These are phyloP conservation scores for Atrina japonica DNA, from an alignment of 2,888 invertebrate genomes.

Conservation along the genomic window DNA sequence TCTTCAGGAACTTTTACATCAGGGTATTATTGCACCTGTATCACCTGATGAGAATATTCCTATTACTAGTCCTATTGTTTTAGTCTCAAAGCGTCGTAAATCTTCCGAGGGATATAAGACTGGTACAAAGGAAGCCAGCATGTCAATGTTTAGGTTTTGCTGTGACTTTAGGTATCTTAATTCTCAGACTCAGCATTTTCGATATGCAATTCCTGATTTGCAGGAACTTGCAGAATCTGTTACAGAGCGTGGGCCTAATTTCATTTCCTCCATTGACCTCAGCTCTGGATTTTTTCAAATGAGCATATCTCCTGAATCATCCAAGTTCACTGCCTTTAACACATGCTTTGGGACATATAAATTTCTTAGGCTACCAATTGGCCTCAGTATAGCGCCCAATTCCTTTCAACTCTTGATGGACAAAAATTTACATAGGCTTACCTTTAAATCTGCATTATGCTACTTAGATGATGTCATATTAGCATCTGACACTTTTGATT, in stretches of 20 bases:
- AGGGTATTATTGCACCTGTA: conserved; percentile 45
- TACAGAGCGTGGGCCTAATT: conserved; percentile 32
- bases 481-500: conserved; percentile 39
- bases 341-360: conserved; percentile 51
- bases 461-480: conserved; percentile 49
- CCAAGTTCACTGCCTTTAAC: conserved; percentile 49
- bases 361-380: conserved; percentile 48
- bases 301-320: conserved; percentile 13
- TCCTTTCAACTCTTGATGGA: conserved; percentile 50
- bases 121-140: background rate
- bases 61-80: conserved; percentile 43
- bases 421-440: conserved; percentile 42
- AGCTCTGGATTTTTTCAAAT: conserved; percentile 37
- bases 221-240: conserved; percentile 31
- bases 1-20: conserved; percentile 35
- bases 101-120: background rate
- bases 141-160: conserved; percentile 15
- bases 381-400: conserved; percentile 41
- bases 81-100: conserved; percentile 40
- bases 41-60: conserved; percentile 34
- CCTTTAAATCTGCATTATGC: conserved; percentile 47
- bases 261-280: conserved; percentile 30
- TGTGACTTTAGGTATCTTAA: conserved; percentile 26
- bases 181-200: conserved; percentile 36
- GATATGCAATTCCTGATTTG: conserved; percentile 26